These are phyloP conservation scores for Holacanthella duospinosa DNA, from an alignment of 2,888 invertebrate genomes.

Conservation along the genomic window DNA sequence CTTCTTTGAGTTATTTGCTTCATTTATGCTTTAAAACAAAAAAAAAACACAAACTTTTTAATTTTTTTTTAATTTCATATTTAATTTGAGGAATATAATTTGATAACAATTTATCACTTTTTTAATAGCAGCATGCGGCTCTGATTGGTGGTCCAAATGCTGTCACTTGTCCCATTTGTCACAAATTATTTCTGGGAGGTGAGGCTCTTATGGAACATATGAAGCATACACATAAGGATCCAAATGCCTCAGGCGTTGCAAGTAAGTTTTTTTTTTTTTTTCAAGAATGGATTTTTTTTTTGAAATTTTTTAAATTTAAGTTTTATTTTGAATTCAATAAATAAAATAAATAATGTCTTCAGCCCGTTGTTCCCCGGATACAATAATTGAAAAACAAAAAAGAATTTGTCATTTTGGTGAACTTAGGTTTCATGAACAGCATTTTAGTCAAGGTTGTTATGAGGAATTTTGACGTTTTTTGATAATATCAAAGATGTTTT, in stretches of 20 bases:
- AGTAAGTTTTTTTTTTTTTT: constrained; percentile 73
- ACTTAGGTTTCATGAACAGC: too few relatives aligned
- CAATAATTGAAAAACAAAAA: too few relatives aligned
- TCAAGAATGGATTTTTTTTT: too few relatives aligned
- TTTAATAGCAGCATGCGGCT: constrained; percentile 79
- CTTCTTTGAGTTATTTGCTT: too few relatives aligned
- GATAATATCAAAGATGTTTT: too few relatives aligned
- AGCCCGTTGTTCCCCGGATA: too few relatives aligned
- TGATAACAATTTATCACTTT: constrained; percentile 1
- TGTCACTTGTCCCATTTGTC: constrained; percentile 84
- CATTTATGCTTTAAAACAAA: background rate
- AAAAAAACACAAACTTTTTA: background rate
- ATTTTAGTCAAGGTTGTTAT: too few relatives aligned
- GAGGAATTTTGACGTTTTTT: too few relatives aligned
- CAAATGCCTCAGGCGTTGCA: constrained; percentile 75
- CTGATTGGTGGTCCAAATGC: constrained; percentile 85
- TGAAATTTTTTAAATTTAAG: background rate
- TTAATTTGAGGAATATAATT: background rate
- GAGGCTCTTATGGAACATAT: constrained; percentile 91
- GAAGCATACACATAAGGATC: constrained; percentile 91
- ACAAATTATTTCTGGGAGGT: constrained; percentile 85
- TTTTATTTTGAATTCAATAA: background rate
- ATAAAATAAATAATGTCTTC: too few relatives aligned
- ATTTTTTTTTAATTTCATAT: background rate
- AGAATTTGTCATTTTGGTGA: too few relatives aligned